Percentiles rank a stretch among this genome's conserved stretches.
phyloP scores from a whole-genome alignment of 2,113 vertebrate genomes.

The Accipiter cooperii region DNA sequence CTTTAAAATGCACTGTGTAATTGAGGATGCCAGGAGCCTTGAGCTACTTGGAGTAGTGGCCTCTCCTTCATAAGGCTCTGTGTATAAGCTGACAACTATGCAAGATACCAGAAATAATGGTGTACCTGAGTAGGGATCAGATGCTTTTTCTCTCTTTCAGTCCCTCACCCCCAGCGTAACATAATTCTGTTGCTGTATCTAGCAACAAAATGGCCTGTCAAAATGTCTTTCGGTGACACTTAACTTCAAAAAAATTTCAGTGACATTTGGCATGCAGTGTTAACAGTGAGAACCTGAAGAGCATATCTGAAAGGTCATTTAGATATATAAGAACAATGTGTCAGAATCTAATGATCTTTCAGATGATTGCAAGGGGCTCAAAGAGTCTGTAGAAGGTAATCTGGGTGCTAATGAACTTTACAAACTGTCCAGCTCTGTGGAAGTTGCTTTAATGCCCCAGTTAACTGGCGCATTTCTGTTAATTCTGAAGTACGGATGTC shows the following conservation, averaged over 20 bases:
- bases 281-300: slow-evolving; percentile 17
- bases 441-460: background rate
- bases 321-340: background rate
- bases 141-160: background rate
- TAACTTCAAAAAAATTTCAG: slow-evolving; percentile 14
- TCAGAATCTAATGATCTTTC: slow-evolving; percentile 43
- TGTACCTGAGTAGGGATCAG: background rate
- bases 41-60: background rate
- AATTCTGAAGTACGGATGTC: background rate
- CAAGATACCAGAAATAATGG: background rate
- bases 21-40: background rate
- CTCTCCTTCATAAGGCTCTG: background rate
- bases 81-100: background rate
- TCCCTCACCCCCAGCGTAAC: background rate
- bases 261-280: slow-evolving; percentile 39
- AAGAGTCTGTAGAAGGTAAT: background rate
- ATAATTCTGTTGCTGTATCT: background rate
- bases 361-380: background rate
- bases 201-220: slow-evolving; percentile 40
- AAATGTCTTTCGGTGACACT: slow-evolving; percentile 40
- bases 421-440: background rate
- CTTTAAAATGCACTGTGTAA: background rate
- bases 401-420: slow-evolving; percentile 50
- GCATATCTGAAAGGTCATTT: slow-evolving; percentile 42
- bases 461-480: background rate